Base-by-base conservation (phyloP, 2,797 vertebrate species). In the Lacerta viridis region DNA sequence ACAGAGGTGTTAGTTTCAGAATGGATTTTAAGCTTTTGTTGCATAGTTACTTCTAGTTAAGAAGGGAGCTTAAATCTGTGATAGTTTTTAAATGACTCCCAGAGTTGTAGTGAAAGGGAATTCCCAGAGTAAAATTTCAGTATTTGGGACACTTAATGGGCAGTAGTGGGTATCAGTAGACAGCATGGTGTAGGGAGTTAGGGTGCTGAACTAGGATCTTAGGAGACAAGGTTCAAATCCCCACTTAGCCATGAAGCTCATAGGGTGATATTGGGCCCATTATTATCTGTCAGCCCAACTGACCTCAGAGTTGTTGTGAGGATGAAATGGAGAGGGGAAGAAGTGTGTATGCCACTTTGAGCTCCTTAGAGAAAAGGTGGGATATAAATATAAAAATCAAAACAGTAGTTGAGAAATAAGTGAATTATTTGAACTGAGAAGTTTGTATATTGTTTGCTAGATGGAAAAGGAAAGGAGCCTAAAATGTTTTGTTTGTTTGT, bases 1-100 rank as follows among this genome's bases (percentile, higher is more conserved):
- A 81, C 87, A 90, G 85, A 78, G 66, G 25, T 61, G 87, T 80
- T 80, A 88, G 79, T 91, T 88, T 83, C 78, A 78, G 9, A 39
- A 71, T 83, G 17, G 33, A 41, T 69, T 75, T 46, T 55, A 43
- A 80, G 9, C 43, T 2, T 36, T 66, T 15, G 5, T 36, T 76
- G 41, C n/a, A 66, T n/a, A 80, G 10, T 39, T 81, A 39, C 5
- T 75, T 85, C 50, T n/a, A 23, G 46, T 76, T 72, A 33, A 33
- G 81, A 46, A 39, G 15, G 13, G 43, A 64, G 61, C 61, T 68
- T 29, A 68, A 68, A 68, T 9, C 8, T 68, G 23, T 8, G 23
- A 68, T 64, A 23, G 7, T 68, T 68, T 68, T 64, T 3, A 27
- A 80, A n/a, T 18, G 27, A 27, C 20, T 77, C 27, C 59, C 27